These are phyloP conservation scores for Diplodus puntazzo DNA, from an alignment of 2,797 vertebrate species.

Conservation along the genomic window DNA sequence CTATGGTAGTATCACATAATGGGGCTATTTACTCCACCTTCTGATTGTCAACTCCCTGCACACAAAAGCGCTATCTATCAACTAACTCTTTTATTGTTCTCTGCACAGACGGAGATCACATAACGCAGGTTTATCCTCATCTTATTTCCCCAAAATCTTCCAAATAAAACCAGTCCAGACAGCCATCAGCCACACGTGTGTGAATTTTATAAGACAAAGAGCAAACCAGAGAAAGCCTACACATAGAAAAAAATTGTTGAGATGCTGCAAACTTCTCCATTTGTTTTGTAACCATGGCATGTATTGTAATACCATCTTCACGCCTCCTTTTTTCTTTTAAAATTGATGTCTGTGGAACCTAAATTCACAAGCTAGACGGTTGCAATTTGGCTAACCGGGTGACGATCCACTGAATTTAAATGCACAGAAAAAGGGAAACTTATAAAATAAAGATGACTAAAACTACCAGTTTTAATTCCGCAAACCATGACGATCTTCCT, in stretches of 20 bases:
- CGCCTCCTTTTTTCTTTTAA: neutral
- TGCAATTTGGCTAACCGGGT: neutral
- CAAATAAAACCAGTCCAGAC: neutral
- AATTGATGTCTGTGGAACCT: neutral
- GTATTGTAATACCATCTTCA: neutral
- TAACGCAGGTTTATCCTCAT: neutral
- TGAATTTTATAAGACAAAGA: neutral
- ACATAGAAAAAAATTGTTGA: neutral
- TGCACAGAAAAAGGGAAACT: neutral
- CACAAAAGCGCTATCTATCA: slow-evolving; percentile 31
- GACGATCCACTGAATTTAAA: neutral
- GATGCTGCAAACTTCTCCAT: neutral
- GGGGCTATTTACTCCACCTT: slow-evolving; percentile 11
- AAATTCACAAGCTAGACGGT: too few species aligned
- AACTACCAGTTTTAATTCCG: neutral
- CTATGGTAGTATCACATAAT: neutral
- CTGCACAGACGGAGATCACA: slow-evolving; percentile 4
- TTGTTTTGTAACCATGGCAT: neutral
- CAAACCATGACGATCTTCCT: neutral
- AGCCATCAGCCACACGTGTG: neutral
- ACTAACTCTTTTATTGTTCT: slow-evolving; percentile 2
- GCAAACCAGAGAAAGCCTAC: neutral
- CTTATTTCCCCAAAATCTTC: slow-evolving; percentile 9
- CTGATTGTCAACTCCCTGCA: slow-evolving; percentile 2
- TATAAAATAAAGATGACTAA: neutral